Percentiles rank a stretch among this genome's conserved stretches.
phyloP scores from a whole-genome alignment of 1,140 invertebrate species.

The Drosophila parabipectinata region DNA sequence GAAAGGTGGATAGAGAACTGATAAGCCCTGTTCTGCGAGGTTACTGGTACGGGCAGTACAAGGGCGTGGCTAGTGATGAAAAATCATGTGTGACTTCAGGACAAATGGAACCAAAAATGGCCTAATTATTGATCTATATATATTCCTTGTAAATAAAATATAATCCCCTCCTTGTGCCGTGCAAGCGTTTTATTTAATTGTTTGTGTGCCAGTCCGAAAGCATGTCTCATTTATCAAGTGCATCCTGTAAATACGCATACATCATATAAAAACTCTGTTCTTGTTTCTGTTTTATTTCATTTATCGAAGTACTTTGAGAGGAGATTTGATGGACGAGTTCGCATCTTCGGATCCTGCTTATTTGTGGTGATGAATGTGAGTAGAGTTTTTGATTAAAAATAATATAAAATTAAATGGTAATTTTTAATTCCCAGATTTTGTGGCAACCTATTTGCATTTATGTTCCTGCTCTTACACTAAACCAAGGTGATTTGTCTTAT shows the following conservation, averaged over 20 bases:
- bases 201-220: constrained; percentile 1
- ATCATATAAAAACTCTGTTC: constrained; percentile 16
- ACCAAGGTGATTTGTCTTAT: constrained; percentile 85
- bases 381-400: not conserved
- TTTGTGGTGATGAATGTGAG: constrained; percentile 90
- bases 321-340: constrained; percentile 89
- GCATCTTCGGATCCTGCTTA: constrained; percentile 89
- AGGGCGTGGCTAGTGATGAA: constrained; percentile 32
- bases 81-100: no score
- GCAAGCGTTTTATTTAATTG: constrained; percentile 32
- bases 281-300: constrained; percentile 20
- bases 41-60: constrained; percentile 60
- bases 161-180: not conserved
- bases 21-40: constrained; percentile 48
- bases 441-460: constrained; percentile 90
- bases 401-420: not conserved
- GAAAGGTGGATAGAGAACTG: constrained; percentile 51
- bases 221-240: not conserved
- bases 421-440: constrained; percentile 84
- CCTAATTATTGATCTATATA: not conserved
- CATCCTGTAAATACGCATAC: constrained; percentile 37
- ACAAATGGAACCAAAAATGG: not conserved
- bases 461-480: constrained; percentile 92
- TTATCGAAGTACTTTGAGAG: constrained; percentile 89
- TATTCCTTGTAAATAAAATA: not conserved